Evolutionary conservation across 2,797 vertebrate species (phyloP).

Genomic region (Labroides dimidiatus): DNA sequence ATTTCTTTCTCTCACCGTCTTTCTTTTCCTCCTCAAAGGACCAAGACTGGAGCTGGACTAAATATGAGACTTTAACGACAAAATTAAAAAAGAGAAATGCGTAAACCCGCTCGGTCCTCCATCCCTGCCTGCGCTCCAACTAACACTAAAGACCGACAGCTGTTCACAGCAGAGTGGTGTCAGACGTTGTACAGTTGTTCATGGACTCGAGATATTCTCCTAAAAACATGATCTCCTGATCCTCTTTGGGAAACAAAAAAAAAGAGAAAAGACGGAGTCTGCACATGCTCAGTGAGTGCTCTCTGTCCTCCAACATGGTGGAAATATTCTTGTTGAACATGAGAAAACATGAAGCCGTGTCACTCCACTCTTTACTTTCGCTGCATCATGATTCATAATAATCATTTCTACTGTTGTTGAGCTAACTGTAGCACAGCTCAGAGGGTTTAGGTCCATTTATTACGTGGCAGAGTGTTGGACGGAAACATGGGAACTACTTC

Average conservation of each 20-base stretch:
- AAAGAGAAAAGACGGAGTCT: neutral
- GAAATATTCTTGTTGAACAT: neutral
- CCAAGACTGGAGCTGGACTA: constrained; percentile 85
- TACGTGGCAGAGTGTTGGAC: neutral
- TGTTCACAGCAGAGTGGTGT: constrained; percentile 40
- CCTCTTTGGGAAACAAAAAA: constrained; percentile 6
- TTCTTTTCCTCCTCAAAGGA: constrained; percentile 62
- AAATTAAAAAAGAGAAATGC: constrained; percentile 80
- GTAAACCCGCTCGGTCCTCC: constrained; percentile 32
- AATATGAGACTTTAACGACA: constrained; percentile 78
- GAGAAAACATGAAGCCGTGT: constrained; percentile 4
- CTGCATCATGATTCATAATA: constrained; percentile 21
- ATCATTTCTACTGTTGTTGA: constrained; percentile 31
- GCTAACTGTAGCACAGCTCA: constrained; percentile 63
- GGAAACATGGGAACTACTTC: constrained; percentile 23
- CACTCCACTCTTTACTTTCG: constrained; percentile 14
- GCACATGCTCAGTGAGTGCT: constrained; percentile 25
- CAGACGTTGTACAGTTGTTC: constrained; percentile 44
- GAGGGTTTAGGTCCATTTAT: constrained; percentile 9
- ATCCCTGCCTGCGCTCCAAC: constrained; percentile 46
- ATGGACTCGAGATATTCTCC: constrained; percentile 47
- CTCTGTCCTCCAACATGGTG: constrained; percentile 10
- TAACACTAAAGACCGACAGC: constrained; percentile 77
- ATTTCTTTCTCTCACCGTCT: too few species aligned
- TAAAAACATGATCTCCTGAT: constrained; percentile 8